These are phyloP conservation scores for Umimayanthus chanpuru DNA, from an alignment of 92 coral and sea anemone species.

Conservation along the genomic window DNA sequence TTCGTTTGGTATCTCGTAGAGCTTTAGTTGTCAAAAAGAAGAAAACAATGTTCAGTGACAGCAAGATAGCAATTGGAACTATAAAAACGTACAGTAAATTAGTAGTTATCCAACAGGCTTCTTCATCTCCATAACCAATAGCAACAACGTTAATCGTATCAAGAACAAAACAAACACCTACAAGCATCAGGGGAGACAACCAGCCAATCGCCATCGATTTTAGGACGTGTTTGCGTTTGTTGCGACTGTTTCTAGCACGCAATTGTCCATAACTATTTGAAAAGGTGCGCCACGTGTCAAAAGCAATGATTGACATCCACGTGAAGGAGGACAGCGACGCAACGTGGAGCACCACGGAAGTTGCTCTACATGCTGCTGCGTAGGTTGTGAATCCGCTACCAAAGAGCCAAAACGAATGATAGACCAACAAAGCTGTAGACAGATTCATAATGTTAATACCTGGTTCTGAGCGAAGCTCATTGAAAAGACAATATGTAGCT, in stretches of 20 bases:
- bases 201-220: constrained; percentile 55
- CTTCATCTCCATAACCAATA: constrained; percentile 34
- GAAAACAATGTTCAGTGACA: no score
- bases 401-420: constrained; percentile 36
- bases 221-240: not conserved
- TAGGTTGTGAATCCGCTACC: no score
- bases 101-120: constrained; percentile 8
- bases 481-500: constrained; percentile 53
- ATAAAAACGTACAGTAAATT: no score
- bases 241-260: not conserved
- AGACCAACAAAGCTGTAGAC: constrained; percentile 47
- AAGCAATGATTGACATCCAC: constrained; percentile 78
- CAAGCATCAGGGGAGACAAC: constrained; percentile 45
- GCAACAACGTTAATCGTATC: constrained; percentile 39
- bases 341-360: constrained; percentile 64
- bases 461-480: constrained; percentile 57
- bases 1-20: no score
- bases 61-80: no score
- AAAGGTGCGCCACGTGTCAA: constrained; percentile 69
- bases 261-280: constrained; percentile 17
- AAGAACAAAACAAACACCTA: constrained; percentile 51
- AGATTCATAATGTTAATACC: constrained; percentile 62
- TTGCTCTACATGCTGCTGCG: constrained; percentile 50
- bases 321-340: constrained; percentile 64
- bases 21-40: no score